Conservation (phyloP, 2,888 invertebrate species). For the Philonicus albiceps region DNA sequence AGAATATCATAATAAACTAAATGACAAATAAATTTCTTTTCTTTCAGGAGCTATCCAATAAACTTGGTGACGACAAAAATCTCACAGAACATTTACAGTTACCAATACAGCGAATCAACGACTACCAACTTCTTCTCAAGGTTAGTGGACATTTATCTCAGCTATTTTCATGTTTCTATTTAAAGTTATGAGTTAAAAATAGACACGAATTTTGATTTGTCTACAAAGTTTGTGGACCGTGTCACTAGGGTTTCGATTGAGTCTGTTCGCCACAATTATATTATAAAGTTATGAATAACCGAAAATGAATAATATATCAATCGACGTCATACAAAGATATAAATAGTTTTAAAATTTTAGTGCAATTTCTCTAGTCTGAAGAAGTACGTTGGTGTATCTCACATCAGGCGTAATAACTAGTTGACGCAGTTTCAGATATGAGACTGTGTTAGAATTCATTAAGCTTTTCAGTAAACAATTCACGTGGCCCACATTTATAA, state of each 20-base stretch:
- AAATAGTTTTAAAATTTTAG: not conserved
- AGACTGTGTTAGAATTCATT: not conserved
- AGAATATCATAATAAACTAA: not conserved
- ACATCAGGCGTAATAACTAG: not conserved
- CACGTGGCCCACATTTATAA: not conserved
- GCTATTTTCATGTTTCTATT: constrained; percentile 8
- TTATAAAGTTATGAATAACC: constrained; percentile 5
- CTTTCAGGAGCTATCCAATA: constrained; percentile 79
- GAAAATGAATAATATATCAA: not conserved
- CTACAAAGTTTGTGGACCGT: not conserved
- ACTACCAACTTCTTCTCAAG: constrained; percentile 94
- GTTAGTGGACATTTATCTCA: constrained; percentile 65
- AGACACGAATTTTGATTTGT: not conserved
- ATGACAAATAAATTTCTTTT: constrained; percentile 53
- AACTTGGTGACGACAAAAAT: constrained; percentile 87
- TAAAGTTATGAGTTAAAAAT: constrained; percentile 7
- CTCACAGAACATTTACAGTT: constrained; percentile 90
- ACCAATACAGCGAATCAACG: constrained; percentile 94
- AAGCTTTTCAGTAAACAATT: not conserved
- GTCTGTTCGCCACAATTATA: not conserved
- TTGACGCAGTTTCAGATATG: not conserved
- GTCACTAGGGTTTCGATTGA: not conserved
- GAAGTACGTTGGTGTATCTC: not conserved
- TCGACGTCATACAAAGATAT: not conserved
- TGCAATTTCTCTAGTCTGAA: not conserved